Evolutionary conservation across 1,140 invertebrate genomes (phyloP), one percentile per base, ranked within the genome.

Genomic region (Bombus superbus): DNA sequence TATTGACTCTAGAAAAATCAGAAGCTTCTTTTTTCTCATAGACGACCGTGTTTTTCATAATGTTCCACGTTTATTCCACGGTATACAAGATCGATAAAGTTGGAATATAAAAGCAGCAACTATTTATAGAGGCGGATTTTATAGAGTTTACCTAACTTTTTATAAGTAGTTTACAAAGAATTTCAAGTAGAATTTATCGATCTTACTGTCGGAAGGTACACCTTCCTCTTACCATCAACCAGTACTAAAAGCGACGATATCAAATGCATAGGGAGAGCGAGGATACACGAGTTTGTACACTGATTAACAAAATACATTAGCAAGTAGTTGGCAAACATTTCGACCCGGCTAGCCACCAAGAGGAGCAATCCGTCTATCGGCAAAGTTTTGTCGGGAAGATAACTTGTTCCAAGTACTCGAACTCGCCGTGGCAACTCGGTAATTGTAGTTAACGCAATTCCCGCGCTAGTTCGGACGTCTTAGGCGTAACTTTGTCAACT

Each of bases 381-480:
- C 3, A 2, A 66, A 53, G 62, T 71, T 53, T 53, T 79, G 42
- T n/a, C 74, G 25, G 28, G 9, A 6, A 62, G 57, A 53, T 32
- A 89, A 89, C 73, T 89, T 86, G 22, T 71, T 62, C 42, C 57
- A 75, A 69, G 76, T 81, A 87, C 78, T 64, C 10, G 42, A 59
- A 69, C 88, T 69, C 81, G 68, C 42, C 77, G 64, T 47, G 47
- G 77, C 77, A 78, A 42, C 88, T 68, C 44, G 71, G 81, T 89
- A 89, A 89, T 90, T 89, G 75, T 62, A 89, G 81, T 59, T 79
- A 86, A 87, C 80, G 88, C 76, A 73, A 89, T 83, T 87, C 77
- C 77, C 74, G 76, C 64, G 76, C 64, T 57, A 86, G 88, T 90
- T 89, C 83, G 82, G 44, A 81, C 69, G 66, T 88, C 86, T 79